These are phyloP conservation scores for Diorhabda elongata DNA, from an alignment of 1,140 invertebrate species.

Conservation along the genomic window DNA sequence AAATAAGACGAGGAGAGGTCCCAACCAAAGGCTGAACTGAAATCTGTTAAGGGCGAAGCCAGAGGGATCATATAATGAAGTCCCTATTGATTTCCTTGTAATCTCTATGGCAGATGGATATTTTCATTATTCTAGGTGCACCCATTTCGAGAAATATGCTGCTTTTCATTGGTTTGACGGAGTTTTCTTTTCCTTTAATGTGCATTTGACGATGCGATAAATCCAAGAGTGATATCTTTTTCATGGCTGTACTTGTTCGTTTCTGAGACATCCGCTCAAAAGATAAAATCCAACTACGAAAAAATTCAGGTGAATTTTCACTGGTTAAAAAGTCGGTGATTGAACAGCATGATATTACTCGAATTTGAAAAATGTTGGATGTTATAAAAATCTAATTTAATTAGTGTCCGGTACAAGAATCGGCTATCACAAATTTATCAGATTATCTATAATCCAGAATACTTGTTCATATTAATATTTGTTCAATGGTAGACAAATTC, in stretches of 20 bases:
- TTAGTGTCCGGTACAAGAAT: too few relatives aligned
- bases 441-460: too few relatives aligned
- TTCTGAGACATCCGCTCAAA: too few relatives aligned
- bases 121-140: slow-evolving; percentile 29
- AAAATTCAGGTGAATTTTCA: too few relatives aligned
- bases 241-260: background rate
- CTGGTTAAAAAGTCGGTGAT: too few relatives aligned
- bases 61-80: slow-evolving; percentile 34
- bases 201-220: slow-evolving; percentile 4
- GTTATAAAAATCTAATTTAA: too few relatives aligned
- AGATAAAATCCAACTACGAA: too few relatives aligned
- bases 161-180: background rate
- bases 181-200: background rate
- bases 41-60: slow-evolving; percentile 33
- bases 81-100: slow-evolving; percentile 37
- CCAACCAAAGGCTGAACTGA: slow-evolving; percentile 29
- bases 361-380: too few relatives aligned
- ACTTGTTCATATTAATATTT: too few relatives aligned
- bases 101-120: slow-evolving; percentile 25
- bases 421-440: too few relatives aligned
- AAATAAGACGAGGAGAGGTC: slow-evolving; percentile 15
- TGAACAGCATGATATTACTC: too few relatives aligned
- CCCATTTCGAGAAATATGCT: slow-evolving; percentile 13
- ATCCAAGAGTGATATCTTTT: background rate
- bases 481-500: too few relatives aligned